phyloP scores from a whole-genome alignment of 2,797 vertebrate genomes.

The Smutsia gigantea region DNA sequence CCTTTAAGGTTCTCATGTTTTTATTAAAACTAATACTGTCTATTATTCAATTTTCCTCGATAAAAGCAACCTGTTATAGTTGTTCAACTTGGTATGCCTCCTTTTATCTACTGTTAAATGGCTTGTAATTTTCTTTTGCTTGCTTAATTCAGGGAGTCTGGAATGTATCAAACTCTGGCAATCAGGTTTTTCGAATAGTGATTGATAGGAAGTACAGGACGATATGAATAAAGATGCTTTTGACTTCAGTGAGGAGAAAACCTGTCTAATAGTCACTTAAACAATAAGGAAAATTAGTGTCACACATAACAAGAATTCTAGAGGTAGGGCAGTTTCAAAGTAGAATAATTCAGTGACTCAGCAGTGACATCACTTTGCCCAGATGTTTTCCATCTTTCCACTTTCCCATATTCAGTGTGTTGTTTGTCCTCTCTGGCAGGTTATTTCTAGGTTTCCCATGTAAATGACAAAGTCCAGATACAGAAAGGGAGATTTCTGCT shows the following conservation, averaged over 20 bases:
- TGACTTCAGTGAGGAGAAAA: background rate
- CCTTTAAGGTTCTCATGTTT: background rate
- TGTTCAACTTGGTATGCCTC: background rate
- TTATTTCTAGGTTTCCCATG: background rate
- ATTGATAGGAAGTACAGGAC: background rate
- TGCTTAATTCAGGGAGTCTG: background rate
- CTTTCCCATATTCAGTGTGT: background rate
- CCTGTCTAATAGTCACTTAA: background rate
- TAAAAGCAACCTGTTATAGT: background rate
- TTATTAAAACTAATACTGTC: constrained; percentile 37
- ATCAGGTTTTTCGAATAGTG: background rate
- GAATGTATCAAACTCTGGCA: background rate
- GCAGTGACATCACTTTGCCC: background rate
- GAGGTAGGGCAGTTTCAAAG: background rate
- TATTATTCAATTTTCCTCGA: background rate
- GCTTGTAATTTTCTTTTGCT: constrained; percentile 10
- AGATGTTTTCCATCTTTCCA: background rate
- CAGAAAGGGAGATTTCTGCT: background rate
- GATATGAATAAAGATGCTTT: background rate
- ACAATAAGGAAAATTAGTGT: background rate
- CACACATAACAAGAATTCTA: background rate
- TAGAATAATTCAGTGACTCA: background rate
- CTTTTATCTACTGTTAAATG: background rate
- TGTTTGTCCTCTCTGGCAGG: background rate
- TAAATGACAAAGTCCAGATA: background rate